Base-by-base conservation (phyloP, 2,113 vertebrate species). In the Myotis brandtii region DNA sequence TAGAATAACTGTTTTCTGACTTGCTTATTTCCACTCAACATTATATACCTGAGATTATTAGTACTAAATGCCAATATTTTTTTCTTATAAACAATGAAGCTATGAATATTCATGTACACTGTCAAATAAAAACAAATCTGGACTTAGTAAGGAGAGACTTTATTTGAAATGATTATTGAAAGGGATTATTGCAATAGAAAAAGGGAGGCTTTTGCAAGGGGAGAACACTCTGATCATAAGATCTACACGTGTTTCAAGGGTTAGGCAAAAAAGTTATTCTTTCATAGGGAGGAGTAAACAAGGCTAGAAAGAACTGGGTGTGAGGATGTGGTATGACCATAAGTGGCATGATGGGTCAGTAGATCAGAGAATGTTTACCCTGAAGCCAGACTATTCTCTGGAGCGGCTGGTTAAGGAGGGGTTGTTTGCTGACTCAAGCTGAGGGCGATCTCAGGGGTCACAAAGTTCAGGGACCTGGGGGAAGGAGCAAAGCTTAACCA, bases 381-480 rank as follows among this genome's bases (percentile, higher is more conserved):
- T 64, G 25, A 93, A 69, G 20, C 40, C 82, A 40, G 13, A 11
- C 67, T 88, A 6, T 70, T 91, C 79, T 82, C 54, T 1, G 16
- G 30, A 56, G 52, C 17, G n/a, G 27, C 23, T 66, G 48, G 48
- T 50, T 59, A 76, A 97, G 86, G 77, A 80, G 56, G 40, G 66
- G 18, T 30, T 80, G 43, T 67, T 48, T 4, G 3, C 56, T 70
- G 48, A 52, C 30, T 89, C 40, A 89, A 66, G 13, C 67, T 83
- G 56, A 76, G 8, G 4, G n/a, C 25, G 40, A 2, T 30, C 27
- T n/a, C 6, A 13, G 46, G 14, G 16, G 30, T 62, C 0, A n/a
- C 40, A 67, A 90, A 95, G 67, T 93, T 96, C 95, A 70, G 17
- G 73, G 83, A 91, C 34, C 16, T 37, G 56, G 25, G 46, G 43